These are phyloP conservation scores for Stenoptilia bipunctidactyla DNA, from an alignment of 2,888 invertebrate genomes.

Conservation along the genomic window DNA sequence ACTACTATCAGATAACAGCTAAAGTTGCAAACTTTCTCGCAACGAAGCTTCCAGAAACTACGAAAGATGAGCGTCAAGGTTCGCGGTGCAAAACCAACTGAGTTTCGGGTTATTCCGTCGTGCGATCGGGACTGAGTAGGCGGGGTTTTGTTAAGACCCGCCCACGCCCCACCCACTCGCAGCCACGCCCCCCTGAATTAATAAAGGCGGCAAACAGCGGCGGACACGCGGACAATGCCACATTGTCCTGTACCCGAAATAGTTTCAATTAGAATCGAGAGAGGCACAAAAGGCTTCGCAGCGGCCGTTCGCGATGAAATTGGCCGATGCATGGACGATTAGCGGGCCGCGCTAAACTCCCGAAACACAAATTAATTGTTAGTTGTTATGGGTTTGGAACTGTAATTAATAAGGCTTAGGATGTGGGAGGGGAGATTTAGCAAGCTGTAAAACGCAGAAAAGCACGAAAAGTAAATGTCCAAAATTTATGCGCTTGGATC, in stretches of 20 bases:
- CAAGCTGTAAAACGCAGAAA: too few relatives aligned
- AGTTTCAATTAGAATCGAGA: slow-evolving; percentile 69
- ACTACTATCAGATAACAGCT: too few relatives aligned
- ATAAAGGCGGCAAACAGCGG: slow-evolving; percentile 67
- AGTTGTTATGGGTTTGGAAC: too few relatives aligned
- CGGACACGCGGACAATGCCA: slow-evolving; percentile 67
- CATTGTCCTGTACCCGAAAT: slow-evolving; percentile 67
- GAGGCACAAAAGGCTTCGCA: slow-evolving; percentile 52
- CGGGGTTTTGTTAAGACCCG: slow-evolving; percentile 16
- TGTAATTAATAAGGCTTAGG: too few relatives aligned
- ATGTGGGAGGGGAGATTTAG: too few relatives aligned
- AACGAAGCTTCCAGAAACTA: slow-evolving; percentile 17
- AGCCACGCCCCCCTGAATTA: slow-evolving; percentile 63
- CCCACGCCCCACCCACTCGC: slow-evolving; percentile 15
- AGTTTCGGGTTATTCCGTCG: slow-evolving; percentile 23
- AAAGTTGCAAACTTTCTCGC: too few relatives aligned
- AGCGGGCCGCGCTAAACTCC: slow-evolving; percentile 12
- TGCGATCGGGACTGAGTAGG: slow-evolving; percentile 36
- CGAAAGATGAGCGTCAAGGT: slow-evolving; percentile 43
- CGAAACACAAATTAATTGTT: neutral
- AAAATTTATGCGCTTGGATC: too few relatives aligned
- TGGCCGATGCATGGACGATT: slow-evolving; percentile 45
- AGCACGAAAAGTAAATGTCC: too few relatives aligned
- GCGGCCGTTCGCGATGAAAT: slow-evolving; percentile 54
- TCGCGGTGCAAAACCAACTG: slow-evolving; percentile 55